Evolutionary conservation across 1,140 invertebrate genomes (phyloP), one percentile per base, ranked within the genome.

Genomic region (Anoplophora glabripennis): DNA sequence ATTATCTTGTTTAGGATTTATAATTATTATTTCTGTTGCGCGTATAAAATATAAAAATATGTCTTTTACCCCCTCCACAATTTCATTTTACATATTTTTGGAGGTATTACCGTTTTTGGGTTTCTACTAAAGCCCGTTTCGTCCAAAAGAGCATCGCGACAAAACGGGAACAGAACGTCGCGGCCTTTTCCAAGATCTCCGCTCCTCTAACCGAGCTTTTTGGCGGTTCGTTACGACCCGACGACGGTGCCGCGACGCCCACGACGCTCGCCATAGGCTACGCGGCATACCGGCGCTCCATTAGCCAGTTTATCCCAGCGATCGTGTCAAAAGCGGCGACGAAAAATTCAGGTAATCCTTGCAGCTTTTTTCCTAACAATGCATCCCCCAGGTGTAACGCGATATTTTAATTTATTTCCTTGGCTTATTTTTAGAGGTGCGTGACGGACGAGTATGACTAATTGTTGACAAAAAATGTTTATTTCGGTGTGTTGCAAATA

Each of bases 241-340:
- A 56, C 48, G 33, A 41, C 48, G 17, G 12, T 14, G 33, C 7
- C 17, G 53, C 60, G 53, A 53, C 63, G 63, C 63, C 63, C 45
- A 65, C 63, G 45, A 18, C 12, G 34, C 51, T 28, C 33, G 38
- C 59, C 17, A 21, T 28, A 28, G 21, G 21, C 21, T 28, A 28
- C 21, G 21, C 21, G 53, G 33, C 40, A 35, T 28, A 14, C 49
- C 59, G 35, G 35, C 21, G 49, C 41, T 15, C 40, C 35, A 44
- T 36, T 12, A 28, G 45, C 53, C 53, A 70, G 68, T 70, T 55
- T 69, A 66, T 69, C 54, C 58, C 69, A 61, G 65, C 69, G 69
- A 70, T 70, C 63, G 57, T 63, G 62, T 61, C 63, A 70, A 68
- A 70, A 69, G 69, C 67, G 69, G 67, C 63, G 67, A 64, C 69